A percentile compares a stretch with the other conserved stretches of the same genome.
Evolutionary conservation across 2,888 invertebrate genomes (phyloP).

Genomic region (Teinopalpus imperialis): DNA sequence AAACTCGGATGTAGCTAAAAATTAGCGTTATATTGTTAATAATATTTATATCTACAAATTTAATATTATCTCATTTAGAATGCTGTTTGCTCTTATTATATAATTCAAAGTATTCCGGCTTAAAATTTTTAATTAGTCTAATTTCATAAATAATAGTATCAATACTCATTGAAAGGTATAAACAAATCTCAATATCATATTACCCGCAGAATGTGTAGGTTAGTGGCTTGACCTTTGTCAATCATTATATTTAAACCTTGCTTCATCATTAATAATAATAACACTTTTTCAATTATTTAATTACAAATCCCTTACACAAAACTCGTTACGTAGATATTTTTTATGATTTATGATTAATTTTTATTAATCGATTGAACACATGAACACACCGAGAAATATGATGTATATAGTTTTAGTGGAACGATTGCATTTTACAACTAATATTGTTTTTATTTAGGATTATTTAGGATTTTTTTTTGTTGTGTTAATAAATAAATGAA

Average conservation of each 20-base stretch:
- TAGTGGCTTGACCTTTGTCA: constrained; percentile 20
- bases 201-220: constrained; percentile 27
- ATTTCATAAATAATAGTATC: no score
- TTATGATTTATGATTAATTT: no score
- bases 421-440: background rate
- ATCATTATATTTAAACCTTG: constrained; percentile 1
- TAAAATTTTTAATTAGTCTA: no score
- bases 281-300: no score
- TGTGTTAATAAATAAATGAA: no score
- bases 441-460: no score
- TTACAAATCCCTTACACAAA: no score
- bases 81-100: constrained; percentile 1
- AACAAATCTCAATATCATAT: background rate
- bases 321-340: no score
- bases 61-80: constrained; percentile 1
- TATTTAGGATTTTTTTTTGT: no score
- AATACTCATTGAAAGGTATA: no score
- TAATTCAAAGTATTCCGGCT: background rate
- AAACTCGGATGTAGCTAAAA: constrained; percentile 10
- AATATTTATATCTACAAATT: constrained; percentile 28
- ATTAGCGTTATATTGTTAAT: constrained; percentile 28
- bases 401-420: background rate
- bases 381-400: background rate
- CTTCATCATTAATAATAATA: no score
- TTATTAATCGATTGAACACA: no score